phyloP scores from a whole-genome alignment of 2,113 vertebrate genomes.

The Mohoua ochrocephala region DNA sequence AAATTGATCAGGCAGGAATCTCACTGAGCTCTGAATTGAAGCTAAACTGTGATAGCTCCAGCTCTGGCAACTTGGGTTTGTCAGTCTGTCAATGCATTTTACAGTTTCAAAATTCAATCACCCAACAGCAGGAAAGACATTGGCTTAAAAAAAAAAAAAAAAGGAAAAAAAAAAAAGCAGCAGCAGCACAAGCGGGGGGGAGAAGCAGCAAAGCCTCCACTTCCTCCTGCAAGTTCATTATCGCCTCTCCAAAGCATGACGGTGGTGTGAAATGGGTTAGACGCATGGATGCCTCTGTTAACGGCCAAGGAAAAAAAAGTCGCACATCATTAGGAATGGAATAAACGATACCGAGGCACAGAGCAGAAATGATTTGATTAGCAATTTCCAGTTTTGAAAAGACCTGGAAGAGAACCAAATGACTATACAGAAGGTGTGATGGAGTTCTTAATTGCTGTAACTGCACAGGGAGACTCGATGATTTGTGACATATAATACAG shows the following conservation, averaged over 20 bases:
- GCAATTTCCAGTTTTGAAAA: constrained; percentile 93
- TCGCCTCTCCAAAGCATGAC: constrained; percentile 75
- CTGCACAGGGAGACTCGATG: constrained; percentile 95
- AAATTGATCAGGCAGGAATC: constrained; percentile 81
- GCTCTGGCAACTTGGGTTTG: constrained; percentile 68
- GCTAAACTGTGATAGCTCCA: constrained; percentile 71
- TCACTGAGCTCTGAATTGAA: constrained; percentile 75
- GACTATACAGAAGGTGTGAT: constrained; percentile 90
- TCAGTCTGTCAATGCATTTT: constrained; percentile 74
- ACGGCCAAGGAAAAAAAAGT: constrained; percentile 79
- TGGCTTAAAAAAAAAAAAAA: constrained; percentile 31
- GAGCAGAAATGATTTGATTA: constrained; percentile 97
- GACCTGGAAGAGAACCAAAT: constrained; percentile 92
- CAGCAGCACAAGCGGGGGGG: not conserved
- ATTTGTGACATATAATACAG: constrained; percentile 97
- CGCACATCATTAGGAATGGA: constrained; percentile 86
- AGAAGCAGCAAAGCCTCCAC: constrained; percentile 64
- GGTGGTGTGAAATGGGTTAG: constrained; percentile 82
- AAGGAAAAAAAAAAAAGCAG: not conserved
- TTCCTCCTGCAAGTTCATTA: constrained; percentile 80
- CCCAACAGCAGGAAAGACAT: constrained; percentile 69
- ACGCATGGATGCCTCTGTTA: constrained; percentile 81
- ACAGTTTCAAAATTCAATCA: constrained; percentile 78
- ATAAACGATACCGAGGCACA: constrained; percentile 88
- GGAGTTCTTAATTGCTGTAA: constrained; percentile 96